These are phyloP conservation scores for Ophion ellenae DNA, from an alignment of 2,888 invertebrate genomes.

Conservation along the genomic window DNA sequence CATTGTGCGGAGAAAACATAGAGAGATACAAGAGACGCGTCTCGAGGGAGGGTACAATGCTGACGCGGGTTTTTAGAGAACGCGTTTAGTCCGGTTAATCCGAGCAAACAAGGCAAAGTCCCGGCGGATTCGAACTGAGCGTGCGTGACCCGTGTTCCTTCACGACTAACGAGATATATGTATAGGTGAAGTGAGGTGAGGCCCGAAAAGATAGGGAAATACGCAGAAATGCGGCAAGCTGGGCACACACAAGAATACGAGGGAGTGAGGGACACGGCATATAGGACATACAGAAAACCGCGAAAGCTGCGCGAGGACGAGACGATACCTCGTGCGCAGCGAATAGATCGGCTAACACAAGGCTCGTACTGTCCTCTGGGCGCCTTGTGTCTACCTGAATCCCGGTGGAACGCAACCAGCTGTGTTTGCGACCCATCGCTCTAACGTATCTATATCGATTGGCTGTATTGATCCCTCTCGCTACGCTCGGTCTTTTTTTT, in stretches of 20 bases:
- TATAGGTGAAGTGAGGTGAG: conserved; percentile 37
- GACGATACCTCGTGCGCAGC: conserved; percentile 44
- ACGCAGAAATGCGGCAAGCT: conserved; percentile 80
- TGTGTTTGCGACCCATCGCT: conserved; percentile 80
- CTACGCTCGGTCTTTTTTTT: conserved; percentile 37
- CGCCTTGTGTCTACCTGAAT: conserved; percentile 76
- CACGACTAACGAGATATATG: conserved; percentile 19
- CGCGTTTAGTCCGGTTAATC: conserved; percentile 75
- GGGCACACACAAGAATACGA: conserved; percentile 75
- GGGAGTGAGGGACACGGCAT: conserved; percentile 47
- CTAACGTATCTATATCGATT: conserved; percentile 81
- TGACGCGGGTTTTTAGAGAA: conserved; percentile 68
- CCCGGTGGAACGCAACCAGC: conserved; percentile 75
- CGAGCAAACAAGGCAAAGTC: conserved; percentile 75
- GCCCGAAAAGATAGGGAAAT: conserved; percentile 72
- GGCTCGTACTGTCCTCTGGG: conserved; percentile 69
- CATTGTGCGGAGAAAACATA: conserved; percentile 49
- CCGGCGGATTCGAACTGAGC: conserved; percentile 64
- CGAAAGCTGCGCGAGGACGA: conserved; percentile 34
- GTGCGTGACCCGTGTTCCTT: conserved; percentile 27
- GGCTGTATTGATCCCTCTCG: conserved; percentile 73
- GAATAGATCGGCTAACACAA: conserved; percentile 71
- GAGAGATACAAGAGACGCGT: conserved; percentile 39
- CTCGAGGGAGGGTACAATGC: conserved; percentile 49
- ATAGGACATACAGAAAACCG: conserved; percentile 48